A percentile compares a stretch with the other conserved stretches of the same genome.
Conservation (phyloP, 2,113 vertebrate species). For the Cottus gobio region DNA sequence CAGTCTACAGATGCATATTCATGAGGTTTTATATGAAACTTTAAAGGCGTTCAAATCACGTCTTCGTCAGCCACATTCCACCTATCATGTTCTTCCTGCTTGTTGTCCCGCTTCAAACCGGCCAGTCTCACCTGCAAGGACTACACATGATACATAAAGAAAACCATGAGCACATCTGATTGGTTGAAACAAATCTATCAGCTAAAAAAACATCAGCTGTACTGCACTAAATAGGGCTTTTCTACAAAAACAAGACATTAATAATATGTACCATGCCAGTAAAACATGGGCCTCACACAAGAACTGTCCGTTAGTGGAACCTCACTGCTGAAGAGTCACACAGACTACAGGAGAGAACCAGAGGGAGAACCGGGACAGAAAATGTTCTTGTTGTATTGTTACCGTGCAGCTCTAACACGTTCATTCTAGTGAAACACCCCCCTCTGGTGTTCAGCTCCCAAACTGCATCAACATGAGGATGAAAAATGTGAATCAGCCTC, state of each 20-base stretch:
- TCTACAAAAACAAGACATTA: background rate
- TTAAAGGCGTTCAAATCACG: too few species aligned
- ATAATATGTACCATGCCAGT: background rate
- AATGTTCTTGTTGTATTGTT: background rate
- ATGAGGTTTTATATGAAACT: too few species aligned
- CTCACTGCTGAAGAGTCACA: background rate
- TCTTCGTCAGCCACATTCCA: too few species aligned
- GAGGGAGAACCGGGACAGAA: background rate
- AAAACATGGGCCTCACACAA: background rate
- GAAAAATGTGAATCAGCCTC: background rate
- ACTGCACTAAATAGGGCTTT: too few species aligned
- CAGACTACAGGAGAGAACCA: background rate
- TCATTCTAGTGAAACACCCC: slow-evolving; percentile 13
- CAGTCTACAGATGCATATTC: too few species aligned
- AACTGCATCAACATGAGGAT: background rate
- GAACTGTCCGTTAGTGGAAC: background rate
- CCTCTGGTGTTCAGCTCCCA: slow-evolving; percentile 28
- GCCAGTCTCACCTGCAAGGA: too few species aligned
- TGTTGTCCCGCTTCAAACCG: too few species aligned
- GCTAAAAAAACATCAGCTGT: too few species aligned
- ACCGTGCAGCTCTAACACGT: background rate
- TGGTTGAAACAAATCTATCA: too few species aligned
- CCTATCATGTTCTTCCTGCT: too few species aligned
- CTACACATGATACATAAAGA: too few species aligned
- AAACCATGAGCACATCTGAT: too few species aligned